Evolutionary conservation across 1,140 invertebrate genomes (phyloP).

Genomic region (Cheumatopsyche charites): DNA sequence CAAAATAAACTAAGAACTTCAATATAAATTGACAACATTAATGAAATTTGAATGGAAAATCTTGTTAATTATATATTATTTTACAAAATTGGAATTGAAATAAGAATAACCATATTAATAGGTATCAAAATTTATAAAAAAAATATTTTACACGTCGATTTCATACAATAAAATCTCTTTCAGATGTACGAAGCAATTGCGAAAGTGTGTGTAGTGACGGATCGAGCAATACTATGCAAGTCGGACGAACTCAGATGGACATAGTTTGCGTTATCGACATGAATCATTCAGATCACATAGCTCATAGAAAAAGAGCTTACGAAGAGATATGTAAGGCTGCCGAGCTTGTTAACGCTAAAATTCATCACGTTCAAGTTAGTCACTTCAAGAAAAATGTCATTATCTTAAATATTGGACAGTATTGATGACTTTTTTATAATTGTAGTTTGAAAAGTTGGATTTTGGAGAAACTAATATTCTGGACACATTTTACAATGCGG

Average conservation of each 20-base stretch:
- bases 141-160: too few species aligned
- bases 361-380: constrained; percentile 81
- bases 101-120: too few species aligned
- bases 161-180: too few species aligned
- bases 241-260: constrained; percentile 77
- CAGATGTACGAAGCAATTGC: constrained; percentile 67
- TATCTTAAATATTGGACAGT: not conserved
- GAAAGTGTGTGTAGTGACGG: constrained; percentile 78
- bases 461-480: constrained; percentile 85
- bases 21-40: too few species aligned
- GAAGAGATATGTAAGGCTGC: constrained; percentile 86
- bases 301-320: constrained; percentile 77
- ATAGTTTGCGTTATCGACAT: constrained; percentile 90
- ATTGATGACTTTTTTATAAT: constrained; percentile 29
- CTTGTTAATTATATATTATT: too few species aligned
- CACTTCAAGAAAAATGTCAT: constrained; percentile 22
- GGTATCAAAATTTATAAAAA: too few species aligned
- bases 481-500: constrained; percentile 94
- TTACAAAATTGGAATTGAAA: too few species aligned
- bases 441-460: constrained; percentile 83
- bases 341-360: constrained; percentile 76
- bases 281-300: constrained; percentile 71
- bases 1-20: too few species aligned
- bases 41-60: too few species aligned
- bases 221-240: constrained; percentile 69